Conservation (phyloP, 2,113 vertebrate genomes). For the Heterotis niloticus region DNA sequence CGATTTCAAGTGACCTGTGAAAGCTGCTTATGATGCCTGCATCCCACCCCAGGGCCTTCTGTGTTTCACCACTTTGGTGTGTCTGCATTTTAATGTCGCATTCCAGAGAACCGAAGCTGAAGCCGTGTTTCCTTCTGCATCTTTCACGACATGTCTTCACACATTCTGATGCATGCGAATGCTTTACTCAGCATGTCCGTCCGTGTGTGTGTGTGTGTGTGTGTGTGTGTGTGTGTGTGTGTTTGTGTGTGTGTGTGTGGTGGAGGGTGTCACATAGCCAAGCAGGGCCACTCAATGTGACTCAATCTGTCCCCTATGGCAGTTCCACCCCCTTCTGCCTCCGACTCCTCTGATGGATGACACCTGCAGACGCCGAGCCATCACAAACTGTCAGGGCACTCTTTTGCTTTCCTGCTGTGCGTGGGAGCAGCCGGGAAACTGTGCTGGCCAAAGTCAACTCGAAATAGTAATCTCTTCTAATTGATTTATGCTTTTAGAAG, state of each 20-base stretch:
- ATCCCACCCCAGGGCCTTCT: no score
- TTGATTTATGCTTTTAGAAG: conserved; percentile 53
- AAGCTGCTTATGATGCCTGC: no score
- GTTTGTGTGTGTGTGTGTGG: no score
- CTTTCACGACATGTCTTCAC: not conserved
- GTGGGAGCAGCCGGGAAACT: conserved; percentile 55
- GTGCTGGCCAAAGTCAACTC: conserved; percentile 58
- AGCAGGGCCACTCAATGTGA: not conserved
- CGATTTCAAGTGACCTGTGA: not conserved
- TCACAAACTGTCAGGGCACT: conserved; percentile 50
- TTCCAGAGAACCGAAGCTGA: no score
- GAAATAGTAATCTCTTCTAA: conserved; percentile 59
- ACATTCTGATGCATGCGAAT: not conserved
- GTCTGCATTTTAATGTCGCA: no score
- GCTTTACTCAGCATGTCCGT: not conserved
- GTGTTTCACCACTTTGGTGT: no score
- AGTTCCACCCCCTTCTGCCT: not conserved
- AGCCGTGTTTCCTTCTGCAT: not conserved
- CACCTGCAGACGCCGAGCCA: conserved; percentile 64
- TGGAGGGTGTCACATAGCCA: no score
- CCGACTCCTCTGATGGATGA: conserved; percentile 58
- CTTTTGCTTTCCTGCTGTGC: conserved; percentile 60
- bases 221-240: no score
- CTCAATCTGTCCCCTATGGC: not conserved
- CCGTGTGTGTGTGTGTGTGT: not conserved